These are phyloP conservation scores for Barnardius zonarius DNA, from an alignment of 2,113 vertebrate genomes.

Conservation along the genomic window DNA sequence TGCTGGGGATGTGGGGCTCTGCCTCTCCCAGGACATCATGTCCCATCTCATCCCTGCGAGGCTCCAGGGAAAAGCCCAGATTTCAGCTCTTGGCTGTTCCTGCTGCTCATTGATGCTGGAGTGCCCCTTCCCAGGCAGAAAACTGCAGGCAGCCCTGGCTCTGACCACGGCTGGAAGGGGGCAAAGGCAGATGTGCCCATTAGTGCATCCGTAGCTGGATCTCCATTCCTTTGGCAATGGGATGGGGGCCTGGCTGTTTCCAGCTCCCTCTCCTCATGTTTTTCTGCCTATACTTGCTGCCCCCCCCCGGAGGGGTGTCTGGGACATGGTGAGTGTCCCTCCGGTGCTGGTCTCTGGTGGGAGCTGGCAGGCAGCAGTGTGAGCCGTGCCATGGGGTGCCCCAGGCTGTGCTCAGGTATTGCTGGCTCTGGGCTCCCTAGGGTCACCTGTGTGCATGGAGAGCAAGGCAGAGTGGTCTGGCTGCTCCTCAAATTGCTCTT, in stretches of 20 bases:
- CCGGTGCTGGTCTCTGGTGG: not conserved
- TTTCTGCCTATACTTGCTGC: too few relatives aligned
- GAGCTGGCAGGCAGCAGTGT: not conserved
- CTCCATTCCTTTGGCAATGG: not conserved
- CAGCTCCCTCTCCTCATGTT: not conserved
- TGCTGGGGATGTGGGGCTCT: not conserved
- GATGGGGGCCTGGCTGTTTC: not conserved
- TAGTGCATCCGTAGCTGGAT: rapidly evolving
- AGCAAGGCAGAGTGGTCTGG: not conserved
- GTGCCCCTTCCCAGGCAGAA: not conserved
- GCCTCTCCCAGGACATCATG: not conserved
- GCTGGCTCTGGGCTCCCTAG: not conserved
- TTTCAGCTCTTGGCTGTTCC: not conserved
- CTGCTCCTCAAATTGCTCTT: not conserved
- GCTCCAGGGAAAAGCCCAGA: not conserved
- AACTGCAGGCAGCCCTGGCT: not conserved
- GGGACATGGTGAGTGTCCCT: rapidly evolving
- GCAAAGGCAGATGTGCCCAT: not conserved
- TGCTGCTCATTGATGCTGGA: not conserved
- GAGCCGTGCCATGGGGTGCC: rapidly evolving
- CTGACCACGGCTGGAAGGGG: not conserved
- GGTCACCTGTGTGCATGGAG: rapidly evolving
- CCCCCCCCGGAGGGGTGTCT: rapidly evolving
- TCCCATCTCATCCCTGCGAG: not conserved
- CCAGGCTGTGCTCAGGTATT: too few relatives aligned